These are phyloP conservation scores for Aphodius sticticus DNA, from an alignment of 2,888 invertebrate genomes.

Conservation along the genomic window DNA sequence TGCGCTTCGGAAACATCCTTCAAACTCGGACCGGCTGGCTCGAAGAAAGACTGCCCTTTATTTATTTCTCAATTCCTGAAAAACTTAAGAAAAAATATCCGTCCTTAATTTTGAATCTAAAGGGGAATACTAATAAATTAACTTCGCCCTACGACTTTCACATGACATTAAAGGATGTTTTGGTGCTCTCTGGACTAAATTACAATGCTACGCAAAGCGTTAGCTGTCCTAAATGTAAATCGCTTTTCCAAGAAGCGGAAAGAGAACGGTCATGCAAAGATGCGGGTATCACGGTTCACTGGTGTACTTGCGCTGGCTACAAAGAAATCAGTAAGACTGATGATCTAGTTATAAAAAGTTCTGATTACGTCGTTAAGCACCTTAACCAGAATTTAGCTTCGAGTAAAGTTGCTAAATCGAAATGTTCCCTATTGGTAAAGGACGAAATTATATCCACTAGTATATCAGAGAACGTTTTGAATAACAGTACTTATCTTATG, in stretches of 20 bases:
- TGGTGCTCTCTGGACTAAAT: conserved; percentile 62
- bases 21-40: conserved; percentile 76
- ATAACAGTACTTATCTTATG: conserved; percentile 65
- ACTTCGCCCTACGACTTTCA: conserved; percentile 82
- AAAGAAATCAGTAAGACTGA: conserved; percentile 61
- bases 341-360: conserved; percentile 63
- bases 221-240: conserved; percentile 73
- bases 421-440: conserved; percentile 58
- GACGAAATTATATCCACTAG: conserved; percentile 60
- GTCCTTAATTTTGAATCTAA: conserved; percentile 65
- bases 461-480: conserved; percentile 46
- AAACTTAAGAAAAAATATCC: conserved; percentile 67
- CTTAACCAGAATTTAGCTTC: conserved; percentile 41
- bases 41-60: conserved; percentile 80
- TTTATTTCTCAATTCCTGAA: conserved; percentile 74
- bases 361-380: conserved; percentile 60
- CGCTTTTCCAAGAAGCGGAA: conserved; percentile 67
- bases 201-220: conserved; percentile 54
- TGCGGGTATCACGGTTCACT: conserved; percentile 72
- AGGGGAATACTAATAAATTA: conserved; percentile 70
- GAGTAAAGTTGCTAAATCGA: conserved; percentile 34
- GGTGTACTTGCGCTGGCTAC: conserved; percentile 78
- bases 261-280: conserved; percentile 73
- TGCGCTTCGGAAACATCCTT: conserved; percentile 78
- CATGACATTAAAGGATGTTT: conserved; percentile 74